phyloP scores from a whole-genome alignment of 2,888 invertebrate genomes.

The Erebia aethiops region DNA sequence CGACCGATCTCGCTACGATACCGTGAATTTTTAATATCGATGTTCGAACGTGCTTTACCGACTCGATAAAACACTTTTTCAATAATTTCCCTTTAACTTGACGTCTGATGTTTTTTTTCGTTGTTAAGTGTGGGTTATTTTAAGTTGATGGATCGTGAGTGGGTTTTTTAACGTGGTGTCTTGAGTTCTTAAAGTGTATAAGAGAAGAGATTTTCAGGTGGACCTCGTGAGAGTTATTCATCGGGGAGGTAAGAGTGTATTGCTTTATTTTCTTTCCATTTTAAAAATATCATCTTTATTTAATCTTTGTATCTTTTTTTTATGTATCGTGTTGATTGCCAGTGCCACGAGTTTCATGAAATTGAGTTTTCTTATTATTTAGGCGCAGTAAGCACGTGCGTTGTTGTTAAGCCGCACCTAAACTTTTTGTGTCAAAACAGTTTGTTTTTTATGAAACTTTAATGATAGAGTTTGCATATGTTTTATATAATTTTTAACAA shows the following conservation, averaged over 20 bases:
- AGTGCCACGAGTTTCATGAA: neutral
- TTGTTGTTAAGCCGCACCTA: no score
- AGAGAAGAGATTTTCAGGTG: conserved; percentile 57
- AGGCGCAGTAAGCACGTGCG: no score
- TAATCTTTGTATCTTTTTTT: neutral
- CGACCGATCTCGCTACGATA: conserved; percentile 42
- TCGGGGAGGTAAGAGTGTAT: conserved; percentile 31
- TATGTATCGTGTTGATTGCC: neutral
- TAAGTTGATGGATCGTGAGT: conserved; percentile 47
- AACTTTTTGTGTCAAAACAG: no score
- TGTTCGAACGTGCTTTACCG: conserved; percentile 49
- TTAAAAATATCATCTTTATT: neutral
- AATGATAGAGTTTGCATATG: no score
- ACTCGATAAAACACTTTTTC: conserved; percentile 34
- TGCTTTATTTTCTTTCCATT: neutral
- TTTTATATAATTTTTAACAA: no score
- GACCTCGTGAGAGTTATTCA: conserved; percentile 63
- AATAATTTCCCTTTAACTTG: conserved; percentile 28
- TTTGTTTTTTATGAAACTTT: no score
- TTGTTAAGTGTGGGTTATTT: conserved; percentile 39
- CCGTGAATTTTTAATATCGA: conserved; percentile 74
- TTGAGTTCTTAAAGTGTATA: conserved; percentile 71
- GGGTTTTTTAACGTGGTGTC: conserved; percentile 49
- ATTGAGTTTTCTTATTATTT: neutral
- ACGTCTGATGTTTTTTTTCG: conserved; percentile 35